Evolutionary conservation across 2,113 vertebrate species (phyloP), one percentile per base, ranked within the genome.

Genomic region (Regulus satrapa): DNA sequence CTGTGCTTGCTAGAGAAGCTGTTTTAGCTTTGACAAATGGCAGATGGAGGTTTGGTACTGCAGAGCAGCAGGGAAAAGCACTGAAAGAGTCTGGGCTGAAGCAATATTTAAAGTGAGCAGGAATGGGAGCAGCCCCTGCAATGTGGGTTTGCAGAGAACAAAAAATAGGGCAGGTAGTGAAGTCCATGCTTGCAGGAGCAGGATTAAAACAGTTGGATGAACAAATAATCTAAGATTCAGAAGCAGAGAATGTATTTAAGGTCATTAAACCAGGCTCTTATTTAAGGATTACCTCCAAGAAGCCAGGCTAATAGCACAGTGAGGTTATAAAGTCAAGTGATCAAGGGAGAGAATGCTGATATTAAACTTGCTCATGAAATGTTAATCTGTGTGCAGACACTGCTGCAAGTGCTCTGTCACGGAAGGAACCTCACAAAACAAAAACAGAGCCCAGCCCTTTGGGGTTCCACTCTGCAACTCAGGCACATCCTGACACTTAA

Each of bases 361-460:
- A 62, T 5, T 59, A 59, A 80, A 87, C 34, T 55, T 34, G 48
- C 38, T 79, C 0, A 1, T 43, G 86, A 49, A 55, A 83, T 20
- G 40, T 52, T 69, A 14, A 56, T 66, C 62, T 58, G 10, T 8
- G 54, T 10, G 34, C 34, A 16, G 20, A 38, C 19, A 8, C 54
- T 92, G 68, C 84, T 83, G 43, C 64, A 36, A 78, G 17, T 34
- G 69, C 73, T 84, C 59, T 6, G 10, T 46, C 85, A 56, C 0
- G 0, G 12, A 66, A 48, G 40, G 82, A 78, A 63, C n/a, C 69
- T 78, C 14, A 0, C 38, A 23, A 55, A 85, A 69, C 55, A 72
- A 56, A 85, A 91, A 41, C 58, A 77, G 67, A 91, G 79, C 86
- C 86, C 59, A 77, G 59, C 80, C 91, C 89, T 77, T 64, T 54